Percentiles rank a stretch among this genome's conserved stretches.
Conservation (phyloP, 1,140 invertebrate genomes). For the Calephelis virginiensis region DNA sequence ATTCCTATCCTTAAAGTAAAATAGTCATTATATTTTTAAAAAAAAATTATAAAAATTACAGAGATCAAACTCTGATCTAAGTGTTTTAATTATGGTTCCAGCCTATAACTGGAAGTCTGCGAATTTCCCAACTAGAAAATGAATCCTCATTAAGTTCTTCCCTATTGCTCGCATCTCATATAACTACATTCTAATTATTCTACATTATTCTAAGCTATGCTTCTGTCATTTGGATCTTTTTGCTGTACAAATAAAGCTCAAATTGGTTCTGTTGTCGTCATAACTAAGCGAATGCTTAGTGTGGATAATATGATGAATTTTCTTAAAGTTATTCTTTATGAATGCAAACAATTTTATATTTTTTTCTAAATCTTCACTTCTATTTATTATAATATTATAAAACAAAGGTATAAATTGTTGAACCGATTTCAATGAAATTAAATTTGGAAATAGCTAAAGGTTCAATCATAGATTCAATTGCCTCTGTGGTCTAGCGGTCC, state of each 20-base stretch:
- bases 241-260: background rate
- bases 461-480: too few relatives aligned
- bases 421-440: too few relatives aligned
- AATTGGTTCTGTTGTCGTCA: background rate
- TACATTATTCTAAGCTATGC: constrained; percentile 7
- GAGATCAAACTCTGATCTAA: background rate
- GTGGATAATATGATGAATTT: constrained; percentile 7
- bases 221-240: background rate
- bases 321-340: background rate
- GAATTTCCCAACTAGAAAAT: constrained; percentile 12
- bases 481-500: too few relatives aligned
- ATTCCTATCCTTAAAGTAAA: too few relatives aligned
- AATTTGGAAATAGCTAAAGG: too few relatives aligned
- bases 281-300: constrained; percentile 1
- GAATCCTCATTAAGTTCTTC: constrained; percentile 15
- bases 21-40: too few relatives aligned
- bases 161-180: constrained; percentile 26
- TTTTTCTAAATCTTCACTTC: too few relatives aligned
- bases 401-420: too few relatives aligned
- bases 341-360: too few relatives aligned
- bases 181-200: constrained; percentile 24
- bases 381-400: too few relatives aligned
- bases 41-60: background rate
- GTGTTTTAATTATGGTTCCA: constrained; percentile 6
- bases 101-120: background rate